These are phyloP conservation scores for Odontomachus brunneus DNA, from an alignment of 1,140 invertebrate genomes.

Conservation along the genomic window DNA sequence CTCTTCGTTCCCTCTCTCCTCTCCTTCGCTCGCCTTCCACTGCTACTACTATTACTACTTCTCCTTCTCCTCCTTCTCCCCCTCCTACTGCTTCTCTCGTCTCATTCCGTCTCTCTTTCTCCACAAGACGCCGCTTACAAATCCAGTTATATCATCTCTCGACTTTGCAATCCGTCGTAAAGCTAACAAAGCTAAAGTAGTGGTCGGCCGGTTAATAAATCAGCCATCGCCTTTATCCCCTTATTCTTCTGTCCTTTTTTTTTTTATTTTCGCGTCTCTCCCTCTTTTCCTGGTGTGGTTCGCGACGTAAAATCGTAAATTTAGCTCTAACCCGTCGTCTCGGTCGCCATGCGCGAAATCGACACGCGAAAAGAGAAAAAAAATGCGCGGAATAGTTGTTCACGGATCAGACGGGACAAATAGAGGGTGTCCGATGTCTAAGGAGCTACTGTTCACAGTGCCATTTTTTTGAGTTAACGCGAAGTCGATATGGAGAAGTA, in stretches of 20 bases:
- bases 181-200: background rate
- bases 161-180: constrained; percentile 59
- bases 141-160: constrained; percentile 73
- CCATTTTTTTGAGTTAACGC: too few species aligned
- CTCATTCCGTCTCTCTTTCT: constrained; percentile 49
- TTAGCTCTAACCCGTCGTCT: constrained; percentile 22
- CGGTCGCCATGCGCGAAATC: background rate
- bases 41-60: too few species aligned
- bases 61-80: constrained; percentile 23
- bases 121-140: constrained; percentile 47
- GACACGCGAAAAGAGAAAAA: background rate
- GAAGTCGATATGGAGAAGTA: too few species aligned
- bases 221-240: constrained; percentile 17
- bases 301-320: constrained; percentile 2
- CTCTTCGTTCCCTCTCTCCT: constrained; percentile 42
- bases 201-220: constrained; percentile 56
- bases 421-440: background rate
- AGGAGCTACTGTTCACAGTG: too few species aligned
- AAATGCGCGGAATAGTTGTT: constrained; percentile 2
- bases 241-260: constrained; percentile 32
- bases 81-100: constrained; percentile 18
- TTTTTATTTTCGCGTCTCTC: background rate
- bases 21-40: background rate
- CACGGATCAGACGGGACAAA: background rate
- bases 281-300: background rate